phyloP scores from a whole-genome alignment of 1,140 invertebrate genomes.

The Zaprionus africanus region DNA sequence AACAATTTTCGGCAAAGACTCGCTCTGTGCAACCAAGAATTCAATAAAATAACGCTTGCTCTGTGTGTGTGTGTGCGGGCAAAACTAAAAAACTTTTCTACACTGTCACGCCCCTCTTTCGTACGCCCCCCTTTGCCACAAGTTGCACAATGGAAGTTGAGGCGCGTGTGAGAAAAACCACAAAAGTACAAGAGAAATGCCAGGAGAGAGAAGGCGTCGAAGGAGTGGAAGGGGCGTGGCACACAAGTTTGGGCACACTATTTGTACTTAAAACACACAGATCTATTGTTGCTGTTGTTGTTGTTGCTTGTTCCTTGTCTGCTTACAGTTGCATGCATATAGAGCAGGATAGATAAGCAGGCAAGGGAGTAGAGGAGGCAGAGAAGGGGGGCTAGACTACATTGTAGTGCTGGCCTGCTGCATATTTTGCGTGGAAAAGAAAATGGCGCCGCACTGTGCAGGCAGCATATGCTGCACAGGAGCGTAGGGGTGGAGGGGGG shows the following conservation, averaged over 20 bases:
- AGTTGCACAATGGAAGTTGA: slow-evolving; percentile 68
- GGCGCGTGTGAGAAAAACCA: slow-evolving; percentile 57
- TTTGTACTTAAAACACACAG: slow-evolving; percentile 77
- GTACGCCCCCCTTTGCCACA: slow-evolving; percentile 2
- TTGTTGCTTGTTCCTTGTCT: slow-evolving; percentile 40
- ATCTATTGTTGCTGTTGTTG: slow-evolving; percentile 65
- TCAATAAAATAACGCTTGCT: slow-evolving; percentile 80
- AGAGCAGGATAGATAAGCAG: slow-evolving; percentile 65
- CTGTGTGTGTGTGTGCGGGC: slow-evolving; percentile 47
- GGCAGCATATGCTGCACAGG: slow-evolving; percentile 55
- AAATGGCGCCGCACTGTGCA: slow-evolving; percentile 53
- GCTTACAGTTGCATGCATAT: slow-evolving; percentile 58
- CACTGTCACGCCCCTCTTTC: slow-evolving; percentile 49
- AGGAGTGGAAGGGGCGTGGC: neutral
- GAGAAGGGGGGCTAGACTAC: slow-evolving; percentile 1
- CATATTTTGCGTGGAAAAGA: slow-evolving; percentile 59
- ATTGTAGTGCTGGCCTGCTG: slow-evolving; percentile 56
- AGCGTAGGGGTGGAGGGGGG: slow-evolving; percentile 2
- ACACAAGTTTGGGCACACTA: slow-evolving; percentile 45
- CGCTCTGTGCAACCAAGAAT: slow-evolving; percentile 38
- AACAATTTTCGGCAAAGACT: slow-evolving; percentile 34
- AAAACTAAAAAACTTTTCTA: slow-evolving; percentile 65
- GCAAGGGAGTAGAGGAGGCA: neutral
- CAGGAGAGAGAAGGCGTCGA: neutral
- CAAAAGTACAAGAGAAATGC: slow-evolving; percentile 58